Evolutionary conservation across 23 tunicate species (phyloP).

Genomic region (Oikopleura albicans): DNA sequence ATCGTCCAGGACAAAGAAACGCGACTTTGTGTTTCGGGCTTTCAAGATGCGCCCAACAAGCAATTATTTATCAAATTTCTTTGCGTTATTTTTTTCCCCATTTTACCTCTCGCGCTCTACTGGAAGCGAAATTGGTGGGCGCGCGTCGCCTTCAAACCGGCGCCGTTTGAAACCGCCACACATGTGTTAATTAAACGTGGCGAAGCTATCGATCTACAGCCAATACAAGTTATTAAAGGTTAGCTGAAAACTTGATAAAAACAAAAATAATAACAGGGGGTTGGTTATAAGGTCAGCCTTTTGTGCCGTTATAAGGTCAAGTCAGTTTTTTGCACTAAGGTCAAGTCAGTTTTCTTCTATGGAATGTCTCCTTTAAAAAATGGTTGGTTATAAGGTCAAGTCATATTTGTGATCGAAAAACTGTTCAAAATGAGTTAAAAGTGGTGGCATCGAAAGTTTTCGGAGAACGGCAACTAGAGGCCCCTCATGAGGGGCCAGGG

Average conservation of each 20-base stretch:
- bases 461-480: neutral
- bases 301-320: too few relatives aligned
- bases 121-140: constrained; percentile 6
- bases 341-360: too few relatives aligned
- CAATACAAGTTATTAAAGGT: neutral
- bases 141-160: neutral
- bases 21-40: neutral
- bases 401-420: too few relatives aligned
- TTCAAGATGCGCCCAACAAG: neutral
- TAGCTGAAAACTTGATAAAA: too few relatives aligned
- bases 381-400: neutral
- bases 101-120: neutral
- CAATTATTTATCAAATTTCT: neutral
- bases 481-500: too few relatives aligned
- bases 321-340: too few relatives aligned
- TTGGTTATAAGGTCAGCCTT: too few relatives aligned
- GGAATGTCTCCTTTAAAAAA: too few relatives aligned
- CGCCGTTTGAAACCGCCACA: neutral
- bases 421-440: neutral
- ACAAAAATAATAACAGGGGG: too few relatives aligned
- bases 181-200: neutral
- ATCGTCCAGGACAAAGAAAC: neutral
- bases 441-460: neutral
- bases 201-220: neutral
- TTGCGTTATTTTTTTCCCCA: neutral